Evolutionary conservation across 2,888 invertebrate genomes (phyloP).

Genomic region (Tenthredo livida): DNA sequence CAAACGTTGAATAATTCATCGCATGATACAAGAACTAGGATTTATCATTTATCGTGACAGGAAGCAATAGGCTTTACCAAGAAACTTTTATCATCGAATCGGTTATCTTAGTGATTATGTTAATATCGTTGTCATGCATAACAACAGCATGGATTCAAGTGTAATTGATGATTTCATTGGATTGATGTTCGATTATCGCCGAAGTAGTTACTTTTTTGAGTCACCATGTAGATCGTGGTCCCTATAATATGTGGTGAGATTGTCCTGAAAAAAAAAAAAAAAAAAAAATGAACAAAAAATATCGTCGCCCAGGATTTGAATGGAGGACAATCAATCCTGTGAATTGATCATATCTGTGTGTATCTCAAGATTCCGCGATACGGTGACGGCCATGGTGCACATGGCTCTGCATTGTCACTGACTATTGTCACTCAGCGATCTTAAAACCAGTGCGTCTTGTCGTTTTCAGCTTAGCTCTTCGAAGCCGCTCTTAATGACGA

Average conservation of each 20-base stretch:
- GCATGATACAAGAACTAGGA: neutral
- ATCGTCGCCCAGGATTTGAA: constrained; percentile 64
- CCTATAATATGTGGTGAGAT: constrained; percentile 56
- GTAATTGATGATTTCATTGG: neutral
- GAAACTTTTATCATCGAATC: neutral
- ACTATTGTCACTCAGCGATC: constrained; percentile 62
- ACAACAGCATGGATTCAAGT: neutral
- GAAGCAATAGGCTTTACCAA: neutral
- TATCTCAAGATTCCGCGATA: constrained; percentile 69
- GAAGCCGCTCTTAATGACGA: constrained; percentile 48
- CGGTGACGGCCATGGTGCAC: constrained; percentile 64
- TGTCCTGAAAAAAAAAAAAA: constrained; percentile 58
- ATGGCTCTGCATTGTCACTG: constrained; percentile 66
- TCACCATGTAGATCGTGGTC: constrained; percentile 57
- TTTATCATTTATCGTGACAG: neutral
- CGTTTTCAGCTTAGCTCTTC: constrained; percentile 49
- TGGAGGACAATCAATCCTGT: constrained; percentile 68
- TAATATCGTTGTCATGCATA: neutral
- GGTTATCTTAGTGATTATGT: neutral
- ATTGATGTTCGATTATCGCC: neutral
- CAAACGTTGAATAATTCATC: neutral
- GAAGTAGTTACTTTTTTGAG: constrained; percentile 10
- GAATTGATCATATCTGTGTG: constrained; percentile 68
- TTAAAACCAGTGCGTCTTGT: constrained; percentile 39
- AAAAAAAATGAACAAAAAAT: constrained; percentile 58